Evolutionary conservation across 2,797 vertebrate genomes (phyloP).

Genomic region (Rhinoraja longicauda): DNA sequence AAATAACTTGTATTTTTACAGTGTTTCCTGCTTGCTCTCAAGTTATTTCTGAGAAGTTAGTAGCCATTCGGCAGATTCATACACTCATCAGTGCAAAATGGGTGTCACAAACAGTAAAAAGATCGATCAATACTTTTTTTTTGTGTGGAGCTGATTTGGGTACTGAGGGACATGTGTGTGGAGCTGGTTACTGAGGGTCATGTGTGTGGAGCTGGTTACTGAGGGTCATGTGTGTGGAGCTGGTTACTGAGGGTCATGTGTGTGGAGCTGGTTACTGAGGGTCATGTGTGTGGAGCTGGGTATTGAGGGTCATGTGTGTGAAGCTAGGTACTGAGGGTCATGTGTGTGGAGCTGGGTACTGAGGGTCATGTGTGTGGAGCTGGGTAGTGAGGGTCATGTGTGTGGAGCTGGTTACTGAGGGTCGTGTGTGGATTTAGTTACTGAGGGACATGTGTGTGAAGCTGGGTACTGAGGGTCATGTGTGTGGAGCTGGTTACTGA

Average conservation of each 20-base stretch:
- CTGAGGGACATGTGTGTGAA: background rate
- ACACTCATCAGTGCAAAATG: background rate
- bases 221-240: background rate
- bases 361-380: too few species aligned
- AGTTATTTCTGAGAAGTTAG: background rate
- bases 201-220: background rate
- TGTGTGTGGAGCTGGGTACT: background rate
- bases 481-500: background rate
- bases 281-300: background rate
- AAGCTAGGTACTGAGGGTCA: too few species aligned
- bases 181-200: background rate
- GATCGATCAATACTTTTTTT: background rate
- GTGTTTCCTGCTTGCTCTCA: too few species aligned
- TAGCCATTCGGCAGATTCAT: background rate
- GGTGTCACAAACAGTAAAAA: background rate
- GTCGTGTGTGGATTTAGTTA: too few species aligned
- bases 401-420: background rate
- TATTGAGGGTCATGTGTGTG: background rate
- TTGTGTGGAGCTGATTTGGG: background rate
- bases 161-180: background rate
- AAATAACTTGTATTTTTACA: background rate
- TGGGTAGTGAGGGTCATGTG: too few species aligned
- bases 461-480: background rate
- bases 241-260: background rate
- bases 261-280: background rate